These are phyloP conservation scores for Hepsetus odoe DNA, from an alignment of 2,113 vertebrate genomes.

Conservation along the genomic window DNA sequence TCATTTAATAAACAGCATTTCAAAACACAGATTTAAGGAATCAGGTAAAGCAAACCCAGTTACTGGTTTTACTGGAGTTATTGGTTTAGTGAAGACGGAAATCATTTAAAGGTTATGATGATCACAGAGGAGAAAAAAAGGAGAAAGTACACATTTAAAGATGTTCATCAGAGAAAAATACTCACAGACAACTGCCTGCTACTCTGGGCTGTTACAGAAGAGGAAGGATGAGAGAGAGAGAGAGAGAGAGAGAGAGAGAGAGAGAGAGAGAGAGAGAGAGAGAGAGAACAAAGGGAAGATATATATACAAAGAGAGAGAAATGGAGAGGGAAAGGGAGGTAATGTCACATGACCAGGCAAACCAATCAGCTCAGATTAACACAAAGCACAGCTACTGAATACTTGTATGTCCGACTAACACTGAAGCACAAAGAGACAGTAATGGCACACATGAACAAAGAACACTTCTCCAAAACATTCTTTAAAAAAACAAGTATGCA, in stretches of 20 bases:
- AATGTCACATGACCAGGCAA: constrained; percentile 57
- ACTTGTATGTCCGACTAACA: background rate
- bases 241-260: constrained; percentile 42
- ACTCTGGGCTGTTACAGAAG: constrained; percentile 77
- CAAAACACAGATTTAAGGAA: background rate
- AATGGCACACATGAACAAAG: background rate
- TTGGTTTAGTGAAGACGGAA: background rate
- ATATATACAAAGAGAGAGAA: constrained; percentile 15
- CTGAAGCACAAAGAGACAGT: background rate
- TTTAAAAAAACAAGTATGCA: background rate
- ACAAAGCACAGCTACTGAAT: constrained; percentile 39
- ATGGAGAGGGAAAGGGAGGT: constrained; percentile 43
- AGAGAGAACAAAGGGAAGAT: constrained; percentile 47
- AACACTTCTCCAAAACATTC: background rate
- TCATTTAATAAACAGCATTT: background rate
- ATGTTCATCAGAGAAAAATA: constrained; percentile 57
- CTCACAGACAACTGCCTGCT: constrained; percentile 81
- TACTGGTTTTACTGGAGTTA: background rate
- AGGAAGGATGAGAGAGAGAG: constrained; percentile 58
- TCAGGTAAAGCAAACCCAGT: background rate
- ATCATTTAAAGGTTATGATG: constrained; percentile 8
- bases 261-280: constrained; percentile 51
- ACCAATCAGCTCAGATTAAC: constrained; percentile 39
- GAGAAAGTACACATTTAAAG: constrained; percentile 41
- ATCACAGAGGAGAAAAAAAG: background rate